Evolutionary conservation across 2,888 invertebrate genomes (phyloP).

Genomic region (Rotaria macrura): DNA sequence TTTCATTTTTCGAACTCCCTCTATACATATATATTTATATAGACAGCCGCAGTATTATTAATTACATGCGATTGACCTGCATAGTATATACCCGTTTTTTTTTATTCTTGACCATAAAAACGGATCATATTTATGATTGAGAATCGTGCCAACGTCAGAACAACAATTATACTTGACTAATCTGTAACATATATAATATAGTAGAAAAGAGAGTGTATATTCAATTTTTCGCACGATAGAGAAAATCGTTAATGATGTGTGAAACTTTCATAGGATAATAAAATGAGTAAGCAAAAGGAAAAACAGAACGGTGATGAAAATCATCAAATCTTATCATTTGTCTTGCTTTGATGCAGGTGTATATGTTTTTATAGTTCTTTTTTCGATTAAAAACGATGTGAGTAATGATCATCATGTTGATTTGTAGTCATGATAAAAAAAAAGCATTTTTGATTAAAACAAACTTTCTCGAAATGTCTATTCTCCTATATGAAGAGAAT

Average conservation of each 20-base stretch:
- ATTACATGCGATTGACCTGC: neutral
- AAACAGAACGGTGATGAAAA: neutral
- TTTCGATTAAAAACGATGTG: neutral
- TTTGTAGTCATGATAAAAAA: neutral
- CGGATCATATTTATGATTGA: neutral
- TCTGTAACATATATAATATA: neutral
- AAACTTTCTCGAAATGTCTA: neutral
- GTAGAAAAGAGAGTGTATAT: neutral
- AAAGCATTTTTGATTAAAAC: neutral
- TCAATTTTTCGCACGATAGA: neutral
- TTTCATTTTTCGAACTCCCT: neutral
- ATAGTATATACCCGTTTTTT: neutral
- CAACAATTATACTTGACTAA: neutral
- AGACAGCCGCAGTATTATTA: neutral
- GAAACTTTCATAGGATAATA: slow-evolving; percentile 3
- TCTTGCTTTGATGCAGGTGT: neutral
- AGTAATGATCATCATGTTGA: neutral
- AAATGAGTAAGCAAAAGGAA: neutral
- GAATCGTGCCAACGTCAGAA: neutral
- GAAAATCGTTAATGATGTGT: slow-evolving; percentile 8
- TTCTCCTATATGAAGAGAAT: neutral
- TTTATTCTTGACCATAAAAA: neutral
- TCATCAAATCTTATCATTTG: neutral
- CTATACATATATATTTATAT: too few species aligned
- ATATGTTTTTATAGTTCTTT: neutral